Base-by-base conservation (phyloP, 2,888 invertebrate species). In the Clitarchus hookeri region DNA sequence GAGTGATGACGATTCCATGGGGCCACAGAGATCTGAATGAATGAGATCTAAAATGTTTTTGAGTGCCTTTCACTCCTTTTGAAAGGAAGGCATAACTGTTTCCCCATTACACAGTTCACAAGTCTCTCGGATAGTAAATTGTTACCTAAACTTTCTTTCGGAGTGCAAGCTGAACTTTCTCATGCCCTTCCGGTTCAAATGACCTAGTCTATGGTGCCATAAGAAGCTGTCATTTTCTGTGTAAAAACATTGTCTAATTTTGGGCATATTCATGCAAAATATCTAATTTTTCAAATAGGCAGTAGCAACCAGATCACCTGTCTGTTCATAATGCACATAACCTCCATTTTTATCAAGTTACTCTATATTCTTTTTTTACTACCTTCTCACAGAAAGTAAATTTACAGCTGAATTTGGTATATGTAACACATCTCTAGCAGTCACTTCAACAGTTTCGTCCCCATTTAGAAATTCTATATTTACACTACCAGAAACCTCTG, bases 101-200 rank as follows among this genome's bases (percentile, higher is more conserved):
- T 82, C 13, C 27, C 27, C 82, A 27, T 36, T 27, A 44, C 82
- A 82, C n/a, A 82, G 82, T 27, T 82, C 82, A 82, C 36, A 82
- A 9, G 82, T 25, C 11, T 82, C 36, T 36, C n/a, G 6, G n/a
- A 13, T 8, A 82, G 8, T 19, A 36, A 0, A 27, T 82, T 9
- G 12, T 19, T 6, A n/a, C 27, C 27, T 44, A 82, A 23, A 12
- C 82, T 13, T 13, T 82, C 82, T 13, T 13, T 82, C 82, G 8
- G 82, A 82, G 19, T 25, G 19, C 23, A 23, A 4, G 9, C 6
- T 36, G 6, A 82, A 36, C n/a, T 82, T 82, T 8, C 12, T 12
- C 1, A 82, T 82, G 6, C 80, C 80, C 23, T 80, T 82, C 3
- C 23, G 36, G 26, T 82, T 82, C 19, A 82, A 23, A 27, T 82